Evolutionary conservation across 2,888 invertebrate species (phyloP).

Genomic region (Chrysina gloriosa): DNA sequence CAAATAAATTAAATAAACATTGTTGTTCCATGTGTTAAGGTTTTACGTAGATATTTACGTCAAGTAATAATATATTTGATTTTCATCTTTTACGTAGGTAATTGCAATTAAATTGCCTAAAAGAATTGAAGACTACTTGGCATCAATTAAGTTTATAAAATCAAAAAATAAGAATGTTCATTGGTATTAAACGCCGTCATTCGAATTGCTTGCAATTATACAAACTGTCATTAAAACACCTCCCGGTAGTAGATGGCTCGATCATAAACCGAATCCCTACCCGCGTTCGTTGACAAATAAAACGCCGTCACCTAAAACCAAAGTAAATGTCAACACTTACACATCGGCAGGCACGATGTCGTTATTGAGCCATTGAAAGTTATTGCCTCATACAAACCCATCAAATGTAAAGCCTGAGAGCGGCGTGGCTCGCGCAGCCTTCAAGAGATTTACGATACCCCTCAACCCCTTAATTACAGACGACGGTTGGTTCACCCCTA

Average conservation of each 20-base stretch:
- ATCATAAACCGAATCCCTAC: conserved; percentile 42
- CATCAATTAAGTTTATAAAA: neutral
- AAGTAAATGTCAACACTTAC: conserved; percentile 49
- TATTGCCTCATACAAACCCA: conserved; percentile 46
- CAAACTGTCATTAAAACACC: conserved; percentile 33
- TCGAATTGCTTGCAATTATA: conserved; percentile 25
- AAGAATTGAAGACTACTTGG: neutral
- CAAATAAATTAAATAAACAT: no score
- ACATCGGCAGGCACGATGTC: conserved; percentile 37
- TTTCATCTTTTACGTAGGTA: no score
- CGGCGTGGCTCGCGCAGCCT: neutral
- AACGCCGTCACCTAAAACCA: conserved; percentile 44
- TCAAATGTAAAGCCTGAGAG: conserved; percentile 37
- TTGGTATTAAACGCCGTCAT: conserved; percentile 20
- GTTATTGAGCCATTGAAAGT: conserved; percentile 49
- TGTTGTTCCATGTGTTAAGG: no score
- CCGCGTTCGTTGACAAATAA: conserved; percentile 41
- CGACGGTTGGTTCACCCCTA: conserved; percentile 38
- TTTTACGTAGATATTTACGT: no score
- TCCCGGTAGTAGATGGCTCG: conserved; percentile 24
- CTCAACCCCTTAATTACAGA: conserved; percentile 40
- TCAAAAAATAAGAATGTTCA: conserved; percentile 22
- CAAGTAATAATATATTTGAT: no score
- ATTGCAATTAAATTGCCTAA: neutral
- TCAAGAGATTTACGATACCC: conserved; percentile 39